phyloP scores from a whole-genome alignment of 1,140 invertebrate species.

The Triops longicaudatus region DNA sequence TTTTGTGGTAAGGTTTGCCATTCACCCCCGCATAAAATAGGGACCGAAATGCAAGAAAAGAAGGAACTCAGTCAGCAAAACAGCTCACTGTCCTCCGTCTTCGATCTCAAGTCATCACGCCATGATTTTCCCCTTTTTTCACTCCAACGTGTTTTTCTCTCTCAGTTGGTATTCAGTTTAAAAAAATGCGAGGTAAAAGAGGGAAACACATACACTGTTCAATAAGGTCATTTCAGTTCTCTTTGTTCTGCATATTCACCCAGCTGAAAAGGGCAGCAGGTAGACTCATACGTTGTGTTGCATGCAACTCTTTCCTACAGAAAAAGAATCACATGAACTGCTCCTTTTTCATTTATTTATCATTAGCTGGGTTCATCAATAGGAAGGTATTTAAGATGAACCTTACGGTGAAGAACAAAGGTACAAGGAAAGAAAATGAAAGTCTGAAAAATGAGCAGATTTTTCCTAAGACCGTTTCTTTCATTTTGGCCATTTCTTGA shows the following conservation, averaged over 20 bases:
- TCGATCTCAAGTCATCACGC: not conserved
- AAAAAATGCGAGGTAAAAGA: not conserved
- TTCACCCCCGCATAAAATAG: not conserved
- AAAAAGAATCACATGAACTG: not conserved
- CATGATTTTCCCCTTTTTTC: not conserved
- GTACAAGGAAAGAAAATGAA: too few relatives aligned
- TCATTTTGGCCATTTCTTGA: too few relatives aligned
- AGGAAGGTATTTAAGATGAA: not conserved
- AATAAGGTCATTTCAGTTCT: not conserved
- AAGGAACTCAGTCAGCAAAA: not conserved
- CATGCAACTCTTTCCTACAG: not conserved
- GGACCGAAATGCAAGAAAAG: not conserved
- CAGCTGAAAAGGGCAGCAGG: not conserved
- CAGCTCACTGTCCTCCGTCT: slow-evolving; percentile 1
- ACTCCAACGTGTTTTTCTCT: not conserved
- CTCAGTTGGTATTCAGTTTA: not conserved
- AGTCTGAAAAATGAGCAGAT: too few relatives aligned
- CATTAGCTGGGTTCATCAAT: not conserved
- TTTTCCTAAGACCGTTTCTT: too few relatives aligned
- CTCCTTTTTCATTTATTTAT: not conserved
- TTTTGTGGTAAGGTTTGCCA: not conserved
- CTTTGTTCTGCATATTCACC: not conserved
- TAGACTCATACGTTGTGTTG: not conserved
- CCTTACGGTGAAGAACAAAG: not conserved
- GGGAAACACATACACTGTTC: not conserved